A percentile compares a stretch with the other conserved stretches of the same genome.
Conservation (phyloP, 2,797 vertebrate genomes). For the Schizopygopsis pylzovi region DNA sequence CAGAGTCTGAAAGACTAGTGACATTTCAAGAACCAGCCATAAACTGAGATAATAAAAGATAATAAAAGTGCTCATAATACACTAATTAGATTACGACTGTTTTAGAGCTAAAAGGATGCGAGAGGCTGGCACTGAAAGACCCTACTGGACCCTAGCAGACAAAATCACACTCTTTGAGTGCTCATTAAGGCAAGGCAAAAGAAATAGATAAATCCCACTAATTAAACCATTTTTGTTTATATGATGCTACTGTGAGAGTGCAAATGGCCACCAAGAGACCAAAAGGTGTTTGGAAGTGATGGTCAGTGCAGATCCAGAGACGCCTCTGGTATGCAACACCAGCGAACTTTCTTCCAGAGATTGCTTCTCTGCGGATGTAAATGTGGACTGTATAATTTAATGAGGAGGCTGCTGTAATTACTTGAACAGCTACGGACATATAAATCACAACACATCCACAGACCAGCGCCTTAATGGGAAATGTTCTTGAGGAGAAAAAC, state of each 20-base stretch:
- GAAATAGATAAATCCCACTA: constrained; percentile 25
- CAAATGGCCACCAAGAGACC: constrained; percentile 35
- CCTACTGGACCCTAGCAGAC: neutral
- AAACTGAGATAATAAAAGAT: constrained; percentile 2
- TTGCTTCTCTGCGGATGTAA: constrained; percentile 76
- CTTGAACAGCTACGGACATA: constrained; percentile 68
- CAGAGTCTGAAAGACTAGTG: constrained; percentile 1
- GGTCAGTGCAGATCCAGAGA: constrained; percentile 33
- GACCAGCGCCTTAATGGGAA: constrained; percentile 75
- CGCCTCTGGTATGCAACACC: constrained; percentile 17
- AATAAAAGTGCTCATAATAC: constrained; percentile 8
- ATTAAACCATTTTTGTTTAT: constrained; percentile 22
- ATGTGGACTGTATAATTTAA: constrained; percentile 81
- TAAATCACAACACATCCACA: constrained; percentile 73
- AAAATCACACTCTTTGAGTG: constrained; percentile 17
- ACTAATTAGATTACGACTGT: constrained; percentile 11
- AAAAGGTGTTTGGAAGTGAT: constrained; percentile 5
- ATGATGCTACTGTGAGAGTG: constrained; percentile 17
- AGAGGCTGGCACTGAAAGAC: constrained; percentile 30
- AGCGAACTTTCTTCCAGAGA: constrained; percentile 53
- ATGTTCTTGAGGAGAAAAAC: constrained; percentile 56
- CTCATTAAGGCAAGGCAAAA: constrained; percentile 25
- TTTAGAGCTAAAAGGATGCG: constrained; percentile 19
- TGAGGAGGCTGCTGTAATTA: constrained; percentile 78
- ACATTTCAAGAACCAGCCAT: constrained; percentile 14